Evolutionary conservation across 2,888 invertebrate genomes (phyloP).

Genomic region (Drosophila barbarae): DNA sequence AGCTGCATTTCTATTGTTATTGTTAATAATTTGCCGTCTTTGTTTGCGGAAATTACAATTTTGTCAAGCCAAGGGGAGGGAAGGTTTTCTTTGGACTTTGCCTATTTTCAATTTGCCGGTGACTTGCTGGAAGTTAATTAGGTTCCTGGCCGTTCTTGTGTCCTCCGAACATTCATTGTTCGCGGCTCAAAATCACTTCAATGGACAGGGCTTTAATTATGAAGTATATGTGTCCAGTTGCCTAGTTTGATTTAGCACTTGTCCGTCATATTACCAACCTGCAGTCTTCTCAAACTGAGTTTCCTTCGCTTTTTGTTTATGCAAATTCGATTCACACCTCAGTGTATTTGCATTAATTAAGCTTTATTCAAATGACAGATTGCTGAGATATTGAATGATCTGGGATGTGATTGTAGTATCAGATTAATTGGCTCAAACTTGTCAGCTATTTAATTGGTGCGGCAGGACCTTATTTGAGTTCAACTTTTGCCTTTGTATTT

Average conservation of each 20-base stretch:
- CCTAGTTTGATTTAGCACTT: not conserved
- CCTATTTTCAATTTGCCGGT: constrained; percentile 20
- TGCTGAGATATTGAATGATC: constrained; percentile 1
- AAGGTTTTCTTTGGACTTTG: constrained; percentile 2
- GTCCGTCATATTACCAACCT: constrained; percentile 1
- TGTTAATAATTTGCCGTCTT: constrained; percentile 64
- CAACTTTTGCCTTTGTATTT: not conserved
- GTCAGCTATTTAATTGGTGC: constrained; percentile 11
- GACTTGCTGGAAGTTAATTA: constrained; percentile 27
- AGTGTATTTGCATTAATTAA: constrained; percentile 27
- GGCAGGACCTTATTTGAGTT: not conserved
- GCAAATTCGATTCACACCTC: constrained; percentile 31
- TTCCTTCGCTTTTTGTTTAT: constrained; percentile 16
- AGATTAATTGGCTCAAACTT: constrained; percentile 21
- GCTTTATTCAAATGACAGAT: constrained; percentile 20
- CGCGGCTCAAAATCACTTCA: not conserved
- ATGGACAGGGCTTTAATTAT: constrained; percentile 1
- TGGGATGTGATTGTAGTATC: constrained; percentile 17
- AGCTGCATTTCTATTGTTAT: constrained; percentile 56
- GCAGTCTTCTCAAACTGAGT: not conserved
- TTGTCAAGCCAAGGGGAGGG: constrained; percentile 13
- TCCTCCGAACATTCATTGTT: constrained; percentile 4
- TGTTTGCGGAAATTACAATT: constrained; percentile 42
- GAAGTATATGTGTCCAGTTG: not conserved
- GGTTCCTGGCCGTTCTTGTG: constrained; percentile 3